Evolutionary conservation across 1,140 invertebrate genomes (phyloP).

Genomic region (Leptestheria dahalacensis): DNA sequence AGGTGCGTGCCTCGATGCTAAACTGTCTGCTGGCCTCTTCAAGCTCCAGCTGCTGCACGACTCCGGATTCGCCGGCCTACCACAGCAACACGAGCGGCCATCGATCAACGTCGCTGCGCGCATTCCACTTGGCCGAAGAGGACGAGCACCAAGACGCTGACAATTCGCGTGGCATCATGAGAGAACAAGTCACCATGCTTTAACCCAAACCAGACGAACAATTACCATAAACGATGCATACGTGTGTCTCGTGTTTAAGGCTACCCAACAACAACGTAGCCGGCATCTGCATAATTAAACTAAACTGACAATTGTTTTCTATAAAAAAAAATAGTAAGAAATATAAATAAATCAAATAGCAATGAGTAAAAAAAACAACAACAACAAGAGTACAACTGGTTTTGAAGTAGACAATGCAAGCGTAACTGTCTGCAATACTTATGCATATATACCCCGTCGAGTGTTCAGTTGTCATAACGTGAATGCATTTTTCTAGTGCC

Average conservation of each 20-base stretch:
- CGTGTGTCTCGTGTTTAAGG: no score
- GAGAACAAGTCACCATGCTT: not conserved
- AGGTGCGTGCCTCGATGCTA: not conserved
- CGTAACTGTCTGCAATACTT: not conserved
- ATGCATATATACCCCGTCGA: not conserved
- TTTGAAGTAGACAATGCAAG: not conserved
- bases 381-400: not conserved
- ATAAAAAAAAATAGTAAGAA: not conserved
- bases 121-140: not conserved
- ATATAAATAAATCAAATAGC: no score
- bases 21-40: not conserved
- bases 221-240: no score
- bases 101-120: not conserved
- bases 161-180: not conserved
- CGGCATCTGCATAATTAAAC: not conserved
- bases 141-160: not conserved
- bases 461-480: no score
- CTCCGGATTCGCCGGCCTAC: not conserved
- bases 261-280: no score
- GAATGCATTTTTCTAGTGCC: no score
- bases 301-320: not conserved
- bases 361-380: no score
- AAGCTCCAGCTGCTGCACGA: not conserved
- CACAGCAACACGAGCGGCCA: no score
- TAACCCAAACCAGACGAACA: not conserved